phyloP scores from a whole-genome alignment of 2,888 invertebrate species.

The Neoitamus cyanurus region DNA sequence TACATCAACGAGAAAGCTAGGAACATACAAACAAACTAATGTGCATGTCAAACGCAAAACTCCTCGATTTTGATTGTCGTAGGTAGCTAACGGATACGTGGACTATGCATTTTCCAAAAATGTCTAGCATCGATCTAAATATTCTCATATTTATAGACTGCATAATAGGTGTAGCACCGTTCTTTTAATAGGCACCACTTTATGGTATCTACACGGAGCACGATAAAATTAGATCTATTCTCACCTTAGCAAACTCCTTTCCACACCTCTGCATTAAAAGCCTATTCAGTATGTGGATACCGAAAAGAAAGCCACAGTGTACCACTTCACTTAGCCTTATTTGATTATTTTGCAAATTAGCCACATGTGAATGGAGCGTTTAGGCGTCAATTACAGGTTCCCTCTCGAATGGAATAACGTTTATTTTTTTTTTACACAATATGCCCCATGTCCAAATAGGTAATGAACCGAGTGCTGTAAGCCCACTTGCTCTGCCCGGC shows the following conservation, averaged over 20 bases:
- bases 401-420: background rate
- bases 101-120: background rate
- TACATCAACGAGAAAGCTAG: too few relatives aligned
- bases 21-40: background rate
- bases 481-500: background rate
- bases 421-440: background rate
- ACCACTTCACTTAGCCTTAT: background rate
- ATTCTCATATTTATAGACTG: background rate
- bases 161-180: background rate
- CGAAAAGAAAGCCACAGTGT: background rate
- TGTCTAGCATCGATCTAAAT: background rate
- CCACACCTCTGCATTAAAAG: background rate
- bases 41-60: background rate
- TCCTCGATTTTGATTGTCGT: background rate
- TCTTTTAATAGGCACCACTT: background rate
- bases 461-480: background rate
- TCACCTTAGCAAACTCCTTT: background rate
- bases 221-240: background rate
- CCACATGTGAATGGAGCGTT: constrained; percentile 1
- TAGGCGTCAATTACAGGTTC: constrained; percentile 24
- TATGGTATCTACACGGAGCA: background rate
- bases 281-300: background rate
- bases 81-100: background rate
- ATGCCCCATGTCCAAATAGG: background rate
- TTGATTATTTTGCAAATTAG: constrained; percentile 5